Evolutionary conservation across 2,797 vertebrate species (phyloP).

Genomic region (Brachyrhaphis roseni): DNA sequence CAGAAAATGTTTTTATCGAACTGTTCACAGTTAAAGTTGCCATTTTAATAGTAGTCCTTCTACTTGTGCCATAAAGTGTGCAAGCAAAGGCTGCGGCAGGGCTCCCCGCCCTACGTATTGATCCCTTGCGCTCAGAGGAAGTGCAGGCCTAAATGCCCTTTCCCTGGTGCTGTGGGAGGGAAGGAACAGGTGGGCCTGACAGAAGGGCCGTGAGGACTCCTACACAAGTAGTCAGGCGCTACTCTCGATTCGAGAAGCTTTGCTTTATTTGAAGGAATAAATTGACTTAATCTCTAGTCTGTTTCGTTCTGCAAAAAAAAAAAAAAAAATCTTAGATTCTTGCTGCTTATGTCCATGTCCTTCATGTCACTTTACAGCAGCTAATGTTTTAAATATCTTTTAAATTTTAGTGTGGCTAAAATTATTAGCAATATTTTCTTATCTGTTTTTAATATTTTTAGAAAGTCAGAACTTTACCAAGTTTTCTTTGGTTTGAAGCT

Average conservation of each 20-base stretch:
- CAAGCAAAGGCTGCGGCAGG: not conserved
- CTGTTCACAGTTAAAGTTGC: not conserved
- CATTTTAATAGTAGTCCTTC: not conserved
- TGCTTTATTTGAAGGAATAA: not conserved
- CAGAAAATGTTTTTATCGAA: not conserved
- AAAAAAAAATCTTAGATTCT: not conserved
- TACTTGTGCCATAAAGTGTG: not conserved
- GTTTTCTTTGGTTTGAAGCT: not conserved
- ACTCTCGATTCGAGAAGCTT: conserved; percentile 1
- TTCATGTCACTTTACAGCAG: not conserved
- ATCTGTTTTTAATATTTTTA: not conserved
- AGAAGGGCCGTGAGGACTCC: conserved; percentile 20
- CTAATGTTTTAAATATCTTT: not conserved
- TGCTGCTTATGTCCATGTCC: not conserved
- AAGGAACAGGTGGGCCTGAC: conserved; percentile 20
- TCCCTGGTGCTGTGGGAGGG: conserved; percentile 7
- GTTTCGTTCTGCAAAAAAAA: not conserved
- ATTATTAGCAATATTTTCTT: not conserved
- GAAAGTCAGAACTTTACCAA: not conserved
- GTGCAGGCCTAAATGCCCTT: not conserved
- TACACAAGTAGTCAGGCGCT: conserved; percentile 9
- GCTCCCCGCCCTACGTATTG: not conserved
- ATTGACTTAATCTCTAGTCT: not conserved
- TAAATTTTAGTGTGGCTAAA: not conserved
- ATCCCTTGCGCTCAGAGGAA: conserved; percentile 1